phyloP scores from a whole-genome alignment of 2,797 vertebrate genomes.

The Heliangelus exortis region DNA sequence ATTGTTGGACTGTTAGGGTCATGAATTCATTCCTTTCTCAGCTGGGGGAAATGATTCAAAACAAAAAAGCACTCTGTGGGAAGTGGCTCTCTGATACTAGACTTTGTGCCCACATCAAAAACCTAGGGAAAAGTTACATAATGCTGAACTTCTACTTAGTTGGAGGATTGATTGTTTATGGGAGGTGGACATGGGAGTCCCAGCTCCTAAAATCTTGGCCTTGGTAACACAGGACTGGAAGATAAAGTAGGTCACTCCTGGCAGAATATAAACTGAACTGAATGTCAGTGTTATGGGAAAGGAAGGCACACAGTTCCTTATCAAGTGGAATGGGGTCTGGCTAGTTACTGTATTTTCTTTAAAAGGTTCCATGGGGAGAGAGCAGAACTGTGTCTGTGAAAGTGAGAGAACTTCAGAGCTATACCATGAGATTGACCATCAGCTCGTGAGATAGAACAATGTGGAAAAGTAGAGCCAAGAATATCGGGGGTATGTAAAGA shows the following conservation, averaged over 20 bases:
- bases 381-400: neutral
- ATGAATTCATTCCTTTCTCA: neutral
- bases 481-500: neutral
- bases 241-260: neutral
- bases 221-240: neutral
- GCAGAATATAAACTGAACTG: neutral
- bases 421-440: fast-evolving
- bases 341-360: neutral
- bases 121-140: neutral
- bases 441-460: neutral
- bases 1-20: neutral
- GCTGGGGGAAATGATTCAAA: neutral
- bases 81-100: neutral
- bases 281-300: neutral
- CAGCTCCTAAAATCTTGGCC: neutral
- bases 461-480: neutral
- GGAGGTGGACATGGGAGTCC: neutral
- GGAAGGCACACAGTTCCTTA: neutral
- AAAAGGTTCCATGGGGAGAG: neutral
- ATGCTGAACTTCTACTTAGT: neutral
- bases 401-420: neutral
- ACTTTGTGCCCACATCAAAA: neutral
- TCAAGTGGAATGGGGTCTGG: neutral
- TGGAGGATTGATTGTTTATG: neutral
- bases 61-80: neutral